Evolutionary conservation across 2,113 vertebrate species (phyloP).

Genomic region (Physeter macrocephalus): DNA sequence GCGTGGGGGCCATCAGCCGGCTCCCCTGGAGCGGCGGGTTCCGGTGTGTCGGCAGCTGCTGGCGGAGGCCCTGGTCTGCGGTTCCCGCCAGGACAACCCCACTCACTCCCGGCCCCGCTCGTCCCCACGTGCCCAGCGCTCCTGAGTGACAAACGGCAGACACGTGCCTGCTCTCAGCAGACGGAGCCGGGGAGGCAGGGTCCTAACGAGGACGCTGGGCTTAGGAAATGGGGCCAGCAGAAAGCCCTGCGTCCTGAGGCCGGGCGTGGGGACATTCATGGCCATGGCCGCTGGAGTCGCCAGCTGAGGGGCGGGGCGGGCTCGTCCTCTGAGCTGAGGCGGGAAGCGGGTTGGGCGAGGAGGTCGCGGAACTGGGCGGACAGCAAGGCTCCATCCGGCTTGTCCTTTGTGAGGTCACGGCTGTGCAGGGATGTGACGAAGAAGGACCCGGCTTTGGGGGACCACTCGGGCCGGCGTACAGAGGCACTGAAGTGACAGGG

Average conservation of each 20-base stretch:
- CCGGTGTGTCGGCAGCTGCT: not conserved
- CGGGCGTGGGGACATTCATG: rapidly evolving
- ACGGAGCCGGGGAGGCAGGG: rapidly evolving
- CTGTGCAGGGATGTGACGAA: not conserved
- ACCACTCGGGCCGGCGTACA: rapidly evolving
- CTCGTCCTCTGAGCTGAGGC: not conserved
- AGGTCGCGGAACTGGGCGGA: not conserved
- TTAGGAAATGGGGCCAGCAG: not conserved
- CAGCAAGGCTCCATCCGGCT: not conserved
- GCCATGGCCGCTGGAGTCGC: too few species aligned
- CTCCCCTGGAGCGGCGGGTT: not conserved
- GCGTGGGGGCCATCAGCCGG: not conserved
- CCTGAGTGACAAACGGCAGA: not conserved
- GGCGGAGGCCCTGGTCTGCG: not conserved
- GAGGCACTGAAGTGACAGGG: not conserved
- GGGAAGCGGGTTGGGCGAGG: not conserved
- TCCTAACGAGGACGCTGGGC: not conserved
- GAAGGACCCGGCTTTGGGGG: too few species aligned
- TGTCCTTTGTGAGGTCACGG: not conserved
- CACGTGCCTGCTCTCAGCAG: not conserved
- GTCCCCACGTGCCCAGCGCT: not conserved
- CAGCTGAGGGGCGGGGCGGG: not conserved
- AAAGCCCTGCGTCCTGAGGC: not conserved
- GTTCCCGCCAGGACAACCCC: not conserved
- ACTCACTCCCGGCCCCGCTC: not conserved